Conservation (phyloP, 2,888 invertebrate genomes). For the Ennomos erosarius region DNA sequence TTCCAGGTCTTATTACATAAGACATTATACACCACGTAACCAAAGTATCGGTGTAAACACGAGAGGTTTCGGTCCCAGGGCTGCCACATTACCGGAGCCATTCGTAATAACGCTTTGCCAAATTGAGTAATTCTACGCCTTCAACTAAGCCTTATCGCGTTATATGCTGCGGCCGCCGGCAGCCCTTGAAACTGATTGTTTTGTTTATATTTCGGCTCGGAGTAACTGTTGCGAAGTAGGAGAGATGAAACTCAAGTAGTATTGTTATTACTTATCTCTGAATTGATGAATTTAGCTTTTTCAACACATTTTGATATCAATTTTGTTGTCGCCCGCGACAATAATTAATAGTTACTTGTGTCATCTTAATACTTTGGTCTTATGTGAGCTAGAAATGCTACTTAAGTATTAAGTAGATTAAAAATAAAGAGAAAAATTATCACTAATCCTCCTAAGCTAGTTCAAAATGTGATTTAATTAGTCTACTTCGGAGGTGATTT, state of each 20-base stretch:
- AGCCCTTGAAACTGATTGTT: constrained; percentile 20
- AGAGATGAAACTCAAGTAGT: neutral
- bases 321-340: too few relatives aligned
- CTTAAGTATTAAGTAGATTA: too few relatives aligned
- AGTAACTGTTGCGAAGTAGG: neutral
- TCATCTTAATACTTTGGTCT: too few relatives aligned
- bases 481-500: too few relatives aligned
- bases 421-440: too few relatives aligned
- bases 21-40: neutral
- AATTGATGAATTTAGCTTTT: neutral
- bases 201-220: constrained; percentile 10
- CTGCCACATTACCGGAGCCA: constrained; percentile 34
- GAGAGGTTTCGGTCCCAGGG: constrained; percentile 15
- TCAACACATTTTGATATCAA: too few relatives aligned
- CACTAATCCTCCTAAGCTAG: too few relatives aligned
- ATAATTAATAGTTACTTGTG: too few relatives aligned
- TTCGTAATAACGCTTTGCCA: constrained; percentile 36
- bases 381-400: too few relatives aligned
- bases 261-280: neutral
- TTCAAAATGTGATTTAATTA: too few relatives aligned
- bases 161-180: constrained; percentile 11
- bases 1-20: too few relatives aligned
- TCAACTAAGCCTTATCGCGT: constrained; percentile 23
- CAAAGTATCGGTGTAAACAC: constrained; percentile 14
- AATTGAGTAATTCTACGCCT: constrained; percentile 38